Evolutionary conservation across 1,140 invertebrate species (phyloP).

Genomic region (Heliconius himera): DNA sequence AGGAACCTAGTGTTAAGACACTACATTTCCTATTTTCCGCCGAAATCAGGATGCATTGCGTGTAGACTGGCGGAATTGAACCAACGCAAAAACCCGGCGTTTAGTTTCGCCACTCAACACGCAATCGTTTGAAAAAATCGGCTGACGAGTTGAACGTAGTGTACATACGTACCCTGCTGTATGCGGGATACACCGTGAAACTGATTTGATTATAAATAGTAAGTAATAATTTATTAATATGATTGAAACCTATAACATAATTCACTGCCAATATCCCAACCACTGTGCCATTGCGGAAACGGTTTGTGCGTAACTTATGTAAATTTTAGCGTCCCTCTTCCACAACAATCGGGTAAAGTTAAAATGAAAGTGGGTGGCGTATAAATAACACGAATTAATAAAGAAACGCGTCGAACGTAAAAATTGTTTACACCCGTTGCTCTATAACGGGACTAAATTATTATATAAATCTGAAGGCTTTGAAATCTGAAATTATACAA

Average conservation of each 20-base stretch:
- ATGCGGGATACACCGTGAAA: too few species aligned
- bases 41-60: too few species aligned
- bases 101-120: too few species aligned
- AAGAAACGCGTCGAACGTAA: conserved; percentile 39
- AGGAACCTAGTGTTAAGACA: too few species aligned
- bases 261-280: not conserved
- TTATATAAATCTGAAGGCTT: conserved; percentile 6
- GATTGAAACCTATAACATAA: not conserved
- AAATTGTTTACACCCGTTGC: conserved; percentile 30
- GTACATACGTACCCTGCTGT: too few species aligned
- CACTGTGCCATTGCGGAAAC: not conserved
- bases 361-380: not conserved
- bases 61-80: too few species aligned
- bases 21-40: too few species aligned
- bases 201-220: too few species aligned
- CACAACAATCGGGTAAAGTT: not conserved
- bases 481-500: not conserved
- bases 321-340: not conserved
- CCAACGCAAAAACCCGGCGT: too few species aligned
- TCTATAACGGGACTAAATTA: conserved; percentile 22
- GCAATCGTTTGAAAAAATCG: too few species aligned
- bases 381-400: conserved; percentile 30
- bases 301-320: not conserved
- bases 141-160: too few species aligned
- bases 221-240: not conserved